Base-by-base conservation (phyloP, 2,797 vertebrate genomes). In the Pseudocheirus occidentalis region DNA sequence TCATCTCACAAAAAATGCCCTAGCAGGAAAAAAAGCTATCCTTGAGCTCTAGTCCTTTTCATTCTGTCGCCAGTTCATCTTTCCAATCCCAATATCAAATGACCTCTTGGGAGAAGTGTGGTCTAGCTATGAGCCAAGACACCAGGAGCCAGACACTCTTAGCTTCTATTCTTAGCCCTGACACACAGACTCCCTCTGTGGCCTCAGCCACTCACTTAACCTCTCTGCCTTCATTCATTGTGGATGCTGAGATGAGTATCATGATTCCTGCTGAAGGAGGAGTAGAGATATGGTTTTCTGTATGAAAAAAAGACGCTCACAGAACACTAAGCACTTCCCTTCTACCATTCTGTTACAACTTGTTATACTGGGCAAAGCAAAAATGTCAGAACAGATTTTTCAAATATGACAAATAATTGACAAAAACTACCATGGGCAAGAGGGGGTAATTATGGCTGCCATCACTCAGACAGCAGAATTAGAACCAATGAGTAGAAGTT, bases 141-240 rank as follows among this genome's bases (percentile, higher is more conserved):
- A 95, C 92, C 96, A 97, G 98, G 97, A 98, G 97, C 96, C 97
- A 98, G 97, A 97, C 62, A 73, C 89, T 62, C 94, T 91, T 3
- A 18, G 55, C 93, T 95, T 97, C 96, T 96, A 66, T 92, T 97
- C 93, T 95, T 56, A 59, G 92, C 91, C 81, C 91, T 91, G 95
- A 96, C 91, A 95, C n/a, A 54, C 0, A 97, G 94, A 97, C 92
- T 96, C 95, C 95, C 96, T 96, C 52, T 7, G 94, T 95, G 95
- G 92, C 95, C 58, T 91, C 91, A 31, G 73, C 29, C 29, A 91
- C 46, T n/a, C 6, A 31, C 92, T 96, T 92, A 50, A 91, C 46
- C 96, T 66, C 92, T 28, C 92, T 94, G 57, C 91, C 55, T 56
- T 94, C 66, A 90, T 94, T 94, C 96, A 92, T 62, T 87, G 93